A percentile compares a stretch with the other conserved stretches of the same genome.
phyloP scores from a whole-genome alignment of 92 coral and sea anemone species.

The Chrysogorgia sp. region DNA sequence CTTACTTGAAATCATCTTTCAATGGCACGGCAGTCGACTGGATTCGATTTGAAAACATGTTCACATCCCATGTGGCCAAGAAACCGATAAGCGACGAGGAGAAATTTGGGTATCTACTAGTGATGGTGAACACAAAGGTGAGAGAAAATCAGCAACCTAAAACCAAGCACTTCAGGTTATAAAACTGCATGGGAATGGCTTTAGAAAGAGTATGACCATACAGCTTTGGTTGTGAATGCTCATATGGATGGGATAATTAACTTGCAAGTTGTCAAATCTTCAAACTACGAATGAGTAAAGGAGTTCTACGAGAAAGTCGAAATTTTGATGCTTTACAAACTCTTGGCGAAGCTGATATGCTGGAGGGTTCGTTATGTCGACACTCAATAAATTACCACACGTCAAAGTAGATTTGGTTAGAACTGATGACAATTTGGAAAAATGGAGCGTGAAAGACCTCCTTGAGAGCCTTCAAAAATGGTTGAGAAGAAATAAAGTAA shows the following conservation, averaged over 20 bases:
- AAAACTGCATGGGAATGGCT: conserved; percentile 57
- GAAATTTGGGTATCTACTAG: conserved; percentile 67
- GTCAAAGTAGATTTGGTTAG: conserved; percentile 59
- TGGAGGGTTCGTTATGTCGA: conserved; percentile 48
- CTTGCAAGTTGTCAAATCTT: conserved; percentile 44
- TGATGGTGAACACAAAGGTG: conserved; percentile 55
- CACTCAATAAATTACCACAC: conserved; percentile 54
- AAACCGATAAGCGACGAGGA: conserved; percentile 59
- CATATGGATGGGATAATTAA: conserved; percentile 65
- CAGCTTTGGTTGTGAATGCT: conserved; percentile 55
- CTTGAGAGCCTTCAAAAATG: conserved; percentile 52
- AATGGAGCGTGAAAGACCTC: conserved; percentile 50
- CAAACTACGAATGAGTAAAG: too few species aligned
- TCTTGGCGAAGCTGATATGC: conserved; percentile 53
- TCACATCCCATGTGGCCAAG: conserved; percentile 34
- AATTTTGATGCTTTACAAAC: conserved; percentile 52
- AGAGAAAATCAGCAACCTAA: conserved; percentile 50
- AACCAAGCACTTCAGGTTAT: conserved; percentile 31
- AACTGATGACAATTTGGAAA: conserved; percentile 61
- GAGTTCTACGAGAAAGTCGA: too few species aligned
- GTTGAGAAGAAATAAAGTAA: conserved; percentile 43
- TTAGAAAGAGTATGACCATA: conserved; percentile 58
- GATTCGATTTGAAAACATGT: conserved; percentile 68
- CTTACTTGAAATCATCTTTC: conserved; percentile 57
- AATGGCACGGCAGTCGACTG: conserved; percentile 64